phyloP scores from a whole-genome alignment of 2,888 invertebrate genomes.

The Lumbricus terrestris region DNA sequence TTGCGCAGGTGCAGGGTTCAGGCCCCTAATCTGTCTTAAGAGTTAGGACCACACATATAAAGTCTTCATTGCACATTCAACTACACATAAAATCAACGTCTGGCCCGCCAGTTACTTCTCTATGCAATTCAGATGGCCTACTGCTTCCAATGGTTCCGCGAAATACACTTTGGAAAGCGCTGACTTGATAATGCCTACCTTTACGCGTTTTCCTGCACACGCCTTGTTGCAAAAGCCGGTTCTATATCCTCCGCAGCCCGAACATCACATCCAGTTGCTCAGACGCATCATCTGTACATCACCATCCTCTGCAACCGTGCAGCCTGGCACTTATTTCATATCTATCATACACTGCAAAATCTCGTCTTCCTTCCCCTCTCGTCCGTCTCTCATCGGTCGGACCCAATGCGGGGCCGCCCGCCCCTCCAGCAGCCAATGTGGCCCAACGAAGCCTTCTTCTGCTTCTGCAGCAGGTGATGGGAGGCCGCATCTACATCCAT shows the following conservation, averaged over 20 bases:
- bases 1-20: no score
- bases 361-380: background rate
- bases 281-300: background rate
- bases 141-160: no score
- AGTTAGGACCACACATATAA: no score
- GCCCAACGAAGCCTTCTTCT: background rate
- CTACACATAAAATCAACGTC: no score
- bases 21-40: no score
- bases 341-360: background rate
- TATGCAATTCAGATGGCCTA: no score
- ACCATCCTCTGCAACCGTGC: background rate
- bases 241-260: background rate
- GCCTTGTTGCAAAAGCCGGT: background rate
- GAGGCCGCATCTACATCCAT: no score
- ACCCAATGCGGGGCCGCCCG: background rate
- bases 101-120: no score
- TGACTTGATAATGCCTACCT: background rate
- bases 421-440: background rate
- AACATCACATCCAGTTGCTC: background rate
- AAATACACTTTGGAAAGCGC: no score
- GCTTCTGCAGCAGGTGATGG: background rate
- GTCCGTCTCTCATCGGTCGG: background rate
- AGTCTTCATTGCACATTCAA: no score
- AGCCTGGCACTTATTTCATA: slow-evolving; percentile 3
- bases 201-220: background rate